Conservation (phyloP, 2,113 vertebrate species). For the Caloenas nicobarica region DNA sequence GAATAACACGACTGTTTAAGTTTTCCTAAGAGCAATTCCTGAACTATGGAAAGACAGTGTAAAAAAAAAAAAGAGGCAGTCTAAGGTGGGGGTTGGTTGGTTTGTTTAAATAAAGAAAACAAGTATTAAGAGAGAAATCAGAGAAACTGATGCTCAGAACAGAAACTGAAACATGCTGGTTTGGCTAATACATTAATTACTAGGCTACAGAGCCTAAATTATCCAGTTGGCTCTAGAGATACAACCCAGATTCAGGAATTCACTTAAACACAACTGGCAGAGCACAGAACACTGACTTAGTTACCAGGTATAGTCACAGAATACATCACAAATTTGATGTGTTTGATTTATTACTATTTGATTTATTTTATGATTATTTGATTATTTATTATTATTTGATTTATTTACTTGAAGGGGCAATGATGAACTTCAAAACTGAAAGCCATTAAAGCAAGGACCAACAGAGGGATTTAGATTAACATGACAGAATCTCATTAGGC, state of each 20-base stretch:
- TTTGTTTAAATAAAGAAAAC: neutral
- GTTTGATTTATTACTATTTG: too few species aligned
- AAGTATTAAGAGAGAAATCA: neutral
- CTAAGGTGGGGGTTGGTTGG: neutral
- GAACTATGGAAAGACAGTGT: neutral
- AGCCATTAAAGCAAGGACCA: neutral
- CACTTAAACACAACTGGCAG: neutral
- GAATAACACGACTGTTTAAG: neutral
- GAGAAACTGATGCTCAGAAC: neutral
- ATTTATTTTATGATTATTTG: too few species aligned
- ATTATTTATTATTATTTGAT: too few species aligned
- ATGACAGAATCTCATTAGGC: neutral
- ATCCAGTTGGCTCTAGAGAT: neutral
- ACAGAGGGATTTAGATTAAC: neutral
- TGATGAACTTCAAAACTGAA: neutral
- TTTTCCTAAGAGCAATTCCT: neutral
- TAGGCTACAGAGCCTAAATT: neutral
- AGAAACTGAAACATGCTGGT: neutral
- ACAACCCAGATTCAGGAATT: neutral
- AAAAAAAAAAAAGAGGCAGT: neutral
- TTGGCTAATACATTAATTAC: neutral
- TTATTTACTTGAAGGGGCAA: neutral
- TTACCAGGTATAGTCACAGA: neutral
- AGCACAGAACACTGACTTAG: neutral
- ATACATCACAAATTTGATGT: neutral